A percentile compares a stretch with the other conserved stretches of the same genome.
These are phyloP conservation scores for Drosophila nebulosa DNA, from an alignment of 1,140 invertebrate genomes.

Conservation along the genomic window DNA sequence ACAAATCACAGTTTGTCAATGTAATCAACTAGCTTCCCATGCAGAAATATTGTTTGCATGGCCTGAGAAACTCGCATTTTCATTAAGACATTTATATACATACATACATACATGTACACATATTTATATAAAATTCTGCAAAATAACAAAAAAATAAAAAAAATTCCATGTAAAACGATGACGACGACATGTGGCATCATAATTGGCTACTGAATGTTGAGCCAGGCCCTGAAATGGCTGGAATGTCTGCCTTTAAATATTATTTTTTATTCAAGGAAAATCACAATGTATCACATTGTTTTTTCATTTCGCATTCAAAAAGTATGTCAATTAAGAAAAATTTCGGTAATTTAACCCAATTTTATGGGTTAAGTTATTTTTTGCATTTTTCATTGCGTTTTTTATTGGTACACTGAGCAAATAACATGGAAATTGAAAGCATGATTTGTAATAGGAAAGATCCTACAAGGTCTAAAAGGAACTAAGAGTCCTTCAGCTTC, in stretches of 20 bases:
- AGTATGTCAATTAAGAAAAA: neutral
- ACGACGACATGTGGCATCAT: neutral
- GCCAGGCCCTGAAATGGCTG: conserved; percentile 24
- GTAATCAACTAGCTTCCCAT: conserved; percentile 53
- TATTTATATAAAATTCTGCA: neutral
- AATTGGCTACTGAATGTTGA: conserved; percentile 12
- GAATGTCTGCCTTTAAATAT: conserved; percentile 28
- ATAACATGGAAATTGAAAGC: no score
- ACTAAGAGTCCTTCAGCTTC: no score
- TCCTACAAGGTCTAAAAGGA: no score
- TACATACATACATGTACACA: neutral
- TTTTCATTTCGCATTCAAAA: neutral
- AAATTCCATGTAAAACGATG: neutral
- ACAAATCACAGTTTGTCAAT: conserved; percentile 63
- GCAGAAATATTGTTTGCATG: conserved; percentile 16
- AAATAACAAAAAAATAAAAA: no score
- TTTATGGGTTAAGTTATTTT: neutral
- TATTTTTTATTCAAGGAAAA: conserved; percentile 1
- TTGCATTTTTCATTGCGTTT: neutral
- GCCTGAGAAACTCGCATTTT: conserved; percentile 67
- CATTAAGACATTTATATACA: conserved; percentile 57
- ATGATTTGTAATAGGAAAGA: no score
- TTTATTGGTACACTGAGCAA: neutral
- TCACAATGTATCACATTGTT: conserved; percentile 9
- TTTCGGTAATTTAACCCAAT: neutral